These are phyloP conservation scores for Phrixothrix hirtus DNA, from an alignment of 2,888 invertebrate species.

Conservation along the genomic window DNA sequence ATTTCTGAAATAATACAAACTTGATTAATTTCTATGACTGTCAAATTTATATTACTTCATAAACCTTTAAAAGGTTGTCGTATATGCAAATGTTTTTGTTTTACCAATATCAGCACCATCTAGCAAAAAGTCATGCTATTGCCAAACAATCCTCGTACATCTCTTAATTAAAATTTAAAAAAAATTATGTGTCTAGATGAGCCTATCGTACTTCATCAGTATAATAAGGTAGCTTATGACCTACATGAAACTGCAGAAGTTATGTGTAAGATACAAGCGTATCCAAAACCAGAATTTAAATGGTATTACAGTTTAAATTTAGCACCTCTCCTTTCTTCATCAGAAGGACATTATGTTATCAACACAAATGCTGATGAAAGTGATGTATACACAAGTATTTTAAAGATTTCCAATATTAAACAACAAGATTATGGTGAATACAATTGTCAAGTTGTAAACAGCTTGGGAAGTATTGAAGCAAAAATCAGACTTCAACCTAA, in stretches of 20 bases:
- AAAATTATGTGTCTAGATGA: slow-evolving; percentile 62
- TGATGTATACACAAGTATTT: slow-evolving; percentile 81
- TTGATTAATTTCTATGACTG: too few relatives aligned
- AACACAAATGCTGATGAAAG: slow-evolving; percentile 80
- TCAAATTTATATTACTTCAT: too few relatives aligned
- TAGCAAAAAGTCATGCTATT: too few relatives aligned
- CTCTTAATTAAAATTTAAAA: too few relatives aligned
- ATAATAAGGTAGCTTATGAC: slow-evolving; percentile 88
- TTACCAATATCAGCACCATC: too few relatives aligned
- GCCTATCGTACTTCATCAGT: slow-evolving; percentile 83
- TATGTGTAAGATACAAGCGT: slow-evolving; percentile 86
- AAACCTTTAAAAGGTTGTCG: too few relatives aligned
- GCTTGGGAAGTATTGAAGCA: slow-evolving; percentile 74
- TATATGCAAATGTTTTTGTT: too few relatives aligned
- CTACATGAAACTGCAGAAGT: slow-evolving; percentile 83
- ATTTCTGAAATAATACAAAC: too few relatives aligned
- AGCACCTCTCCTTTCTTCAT: slow-evolving; percentile 75
- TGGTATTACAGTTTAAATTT: slow-evolving; percentile 83
- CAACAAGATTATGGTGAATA: slow-evolving; percentile 91
- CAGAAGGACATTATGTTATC: slow-evolving; percentile 85
- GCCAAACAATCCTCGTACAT: too few relatives aligned
- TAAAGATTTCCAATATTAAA: slow-evolving; percentile 73
- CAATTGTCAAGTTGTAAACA: slow-evolving; percentile 84
- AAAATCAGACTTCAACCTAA: slow-evolving; percentile 82
- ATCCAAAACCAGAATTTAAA: slow-evolving; percentile 90